Evolutionary conservation across 2,797 vertebrate species (phyloP).

Genomic region (Channa striata): DNA sequence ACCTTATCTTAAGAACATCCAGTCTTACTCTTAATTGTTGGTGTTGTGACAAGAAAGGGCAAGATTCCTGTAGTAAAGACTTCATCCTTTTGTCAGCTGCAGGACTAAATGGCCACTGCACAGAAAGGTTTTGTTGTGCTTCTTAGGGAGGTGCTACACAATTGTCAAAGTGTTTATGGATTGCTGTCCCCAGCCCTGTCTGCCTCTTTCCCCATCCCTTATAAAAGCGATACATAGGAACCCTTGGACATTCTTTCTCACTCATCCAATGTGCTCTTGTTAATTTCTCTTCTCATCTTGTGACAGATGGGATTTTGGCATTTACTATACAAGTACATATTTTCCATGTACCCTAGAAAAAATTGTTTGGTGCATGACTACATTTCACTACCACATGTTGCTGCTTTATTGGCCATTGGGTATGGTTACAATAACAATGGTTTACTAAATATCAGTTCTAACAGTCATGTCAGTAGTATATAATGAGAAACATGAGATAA

Average conservation of each 20-base stretch:
- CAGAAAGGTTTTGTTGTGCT: constrained; percentile 57
- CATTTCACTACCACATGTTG: no score
- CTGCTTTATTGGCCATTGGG: no score
- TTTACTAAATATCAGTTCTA: no score
- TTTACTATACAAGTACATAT: no score
- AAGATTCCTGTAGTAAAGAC: constrained; percentile 73
- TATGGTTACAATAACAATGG: no score
- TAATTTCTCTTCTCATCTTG: no score
- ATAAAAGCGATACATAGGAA: constrained; percentile 56
- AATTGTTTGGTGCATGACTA: no score
- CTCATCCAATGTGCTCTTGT: constrained; percentile 75
- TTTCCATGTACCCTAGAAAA: no score
- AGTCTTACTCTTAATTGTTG: constrained; percentile 73
- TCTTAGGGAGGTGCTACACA: constrained; percentile 70
- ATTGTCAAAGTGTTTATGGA: constrained; percentile 81
- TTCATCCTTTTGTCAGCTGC: constrained; percentile 68
- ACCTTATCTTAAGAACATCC: constrained; percentile 49
- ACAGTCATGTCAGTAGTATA: no score
- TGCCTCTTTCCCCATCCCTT: constrained; percentile 43
- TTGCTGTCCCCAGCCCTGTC: constrained; percentile 46
- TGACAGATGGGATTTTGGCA: no score
- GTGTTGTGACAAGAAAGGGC: constrained; percentile 63
- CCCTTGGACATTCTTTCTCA: constrained; percentile 72
- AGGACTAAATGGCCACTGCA: constrained; percentile 56
- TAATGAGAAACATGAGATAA: no score